phyloP scores from a whole-genome alignment of 2,797 vertebrate species.

The Microctenopoma steveboyesi region DNA sequence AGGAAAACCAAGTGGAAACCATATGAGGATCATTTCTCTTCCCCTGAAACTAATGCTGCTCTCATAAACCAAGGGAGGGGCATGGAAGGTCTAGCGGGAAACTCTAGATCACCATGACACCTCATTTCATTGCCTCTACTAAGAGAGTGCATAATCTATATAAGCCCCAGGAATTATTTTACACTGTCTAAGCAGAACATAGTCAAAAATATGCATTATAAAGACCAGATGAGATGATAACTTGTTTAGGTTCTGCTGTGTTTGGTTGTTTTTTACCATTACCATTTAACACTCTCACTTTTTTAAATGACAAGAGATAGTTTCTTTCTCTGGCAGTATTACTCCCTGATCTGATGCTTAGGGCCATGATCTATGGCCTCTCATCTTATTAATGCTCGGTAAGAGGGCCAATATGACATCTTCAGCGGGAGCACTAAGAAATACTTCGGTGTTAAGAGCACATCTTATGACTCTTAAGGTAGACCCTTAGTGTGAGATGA shows the following conservation, averaged over 20 bases:
- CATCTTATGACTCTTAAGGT: slow-evolving; percentile 73
- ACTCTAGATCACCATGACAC: slow-evolving; percentile 80
- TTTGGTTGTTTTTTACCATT: slow-evolving; percentile 75
- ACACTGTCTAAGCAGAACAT: slow-evolving; percentile 87
- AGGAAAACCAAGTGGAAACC: slow-evolving; percentile 78
- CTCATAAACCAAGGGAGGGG: slow-evolving; percentile 79
- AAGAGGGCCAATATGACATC: slow-evolving; percentile 71
- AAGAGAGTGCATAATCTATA: slow-evolving; percentile 76
- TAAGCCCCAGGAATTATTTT: slow-evolving; percentile 83
- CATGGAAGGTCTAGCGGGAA: slow-evolving; percentile 76
- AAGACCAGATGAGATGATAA: slow-evolving; percentile 70
- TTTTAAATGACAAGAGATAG: slow-evolving; percentile 31
- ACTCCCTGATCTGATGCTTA: slow-evolving; percentile 36
- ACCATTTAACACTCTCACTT: slow-evolving; percentile 55
- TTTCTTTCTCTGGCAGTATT: slow-evolving; percentile 41
- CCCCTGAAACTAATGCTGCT: slow-evolving; percentile 80
- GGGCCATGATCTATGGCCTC: slow-evolving; percentile 65
- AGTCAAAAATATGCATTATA: slow-evolving; percentile 72
- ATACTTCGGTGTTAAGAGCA: slow-evolving; percentile 66
- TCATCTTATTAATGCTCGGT: slow-evolving; percentile 71
- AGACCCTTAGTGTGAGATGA: slow-evolving; percentile 51
- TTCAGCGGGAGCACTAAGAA: slow-evolving; percentile 71
- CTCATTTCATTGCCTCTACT: slow-evolving; percentile 73
- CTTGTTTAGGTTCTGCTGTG: slow-evolving; percentile 72
- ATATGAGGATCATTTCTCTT: slow-evolving; percentile 76